A percentile compares a stretch with the other conserved stretches of the same genome.
These are phyloP conservation scores for Xiphorhynchus elegans DNA, from an alignment of 2,113 vertebrate genomes.

Conservation along the genomic window DNA sequence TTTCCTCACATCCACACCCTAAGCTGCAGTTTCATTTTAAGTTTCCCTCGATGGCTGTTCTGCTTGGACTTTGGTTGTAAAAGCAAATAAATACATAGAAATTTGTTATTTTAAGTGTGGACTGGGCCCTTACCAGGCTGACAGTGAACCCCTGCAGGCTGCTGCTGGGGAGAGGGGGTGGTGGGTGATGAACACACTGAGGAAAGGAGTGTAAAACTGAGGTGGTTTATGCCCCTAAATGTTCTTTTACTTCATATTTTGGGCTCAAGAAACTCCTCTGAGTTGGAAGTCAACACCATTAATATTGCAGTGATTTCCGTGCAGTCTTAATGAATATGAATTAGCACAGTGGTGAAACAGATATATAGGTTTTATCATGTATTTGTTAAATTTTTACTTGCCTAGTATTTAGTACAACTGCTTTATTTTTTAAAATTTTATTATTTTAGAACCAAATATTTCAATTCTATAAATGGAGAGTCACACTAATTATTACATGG, in stretches of 20 bases:
- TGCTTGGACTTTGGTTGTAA: neutral
- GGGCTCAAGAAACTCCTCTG: neutral
- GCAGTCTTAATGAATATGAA: neutral
- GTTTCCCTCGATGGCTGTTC: neutral
- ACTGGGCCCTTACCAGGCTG: too few relatives aligned
- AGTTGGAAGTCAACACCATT: neutral
- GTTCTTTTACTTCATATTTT: neutral
- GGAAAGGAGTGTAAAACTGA: fast-evolving
- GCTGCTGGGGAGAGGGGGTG: neutral
- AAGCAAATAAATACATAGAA: neutral
- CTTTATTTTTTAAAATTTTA: neutral
- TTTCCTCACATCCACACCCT: neutral
- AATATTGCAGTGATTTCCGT: neutral
- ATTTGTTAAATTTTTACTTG: neutral
- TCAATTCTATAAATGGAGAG: neutral
- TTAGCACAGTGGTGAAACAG: neutral
- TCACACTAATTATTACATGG: neutral
- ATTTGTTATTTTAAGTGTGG: neutral
- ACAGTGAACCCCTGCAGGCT: neutral
- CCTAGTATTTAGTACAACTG: neutral
- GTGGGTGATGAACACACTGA: fast-evolving
- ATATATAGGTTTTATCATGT: fast-evolving
- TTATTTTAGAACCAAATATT: neutral
- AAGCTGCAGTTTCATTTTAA: neutral
- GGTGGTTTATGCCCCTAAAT: neutral